phyloP scores from a whole-genome alignment of 2,797 vertebrate species.

The Semaprochilodus insignis region DNA sequence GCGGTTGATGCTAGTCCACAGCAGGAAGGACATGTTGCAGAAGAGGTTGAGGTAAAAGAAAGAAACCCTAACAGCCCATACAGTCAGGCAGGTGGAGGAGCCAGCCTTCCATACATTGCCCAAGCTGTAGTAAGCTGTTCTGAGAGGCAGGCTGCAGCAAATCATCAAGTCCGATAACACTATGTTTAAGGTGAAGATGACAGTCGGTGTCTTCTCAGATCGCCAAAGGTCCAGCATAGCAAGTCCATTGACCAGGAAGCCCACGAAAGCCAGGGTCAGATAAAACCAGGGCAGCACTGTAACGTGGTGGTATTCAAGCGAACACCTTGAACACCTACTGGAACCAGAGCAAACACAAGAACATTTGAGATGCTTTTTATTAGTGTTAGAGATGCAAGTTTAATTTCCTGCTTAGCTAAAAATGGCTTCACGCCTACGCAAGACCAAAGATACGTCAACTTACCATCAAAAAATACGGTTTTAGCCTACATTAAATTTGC shows the following conservation, averaged over 20 bases:
- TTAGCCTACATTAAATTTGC: neutral
- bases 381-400: neutral
- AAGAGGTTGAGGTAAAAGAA: conserved; percentile 60
- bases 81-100: neutral
- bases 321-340: conserved; percentile 24
- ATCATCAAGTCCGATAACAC: conserved; percentile 54
- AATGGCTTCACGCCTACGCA: neutral
- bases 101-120: conserved; percentile 14
- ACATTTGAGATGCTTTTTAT: neutral
- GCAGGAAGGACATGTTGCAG: conserved; percentile 58
- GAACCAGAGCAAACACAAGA: conserved; percentile 17
- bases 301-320: neutral
- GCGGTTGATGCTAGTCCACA: conserved; percentile 60
- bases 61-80: conserved; percentile 14
- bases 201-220: conserved; percentile 47
- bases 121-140: conserved; percentile 31
- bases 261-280: conserved; percentile 47
- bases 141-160: conserved; percentile 57
- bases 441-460: neutral
- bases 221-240: conserved; percentile 46
- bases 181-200: conserved; percentile 59
- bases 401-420: neutral
- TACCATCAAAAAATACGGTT: neutral
- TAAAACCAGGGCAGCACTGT: conserved; percentile 54
- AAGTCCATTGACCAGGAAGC: conserved; percentile 51